Base-by-base conservation (phyloP, 2,113 vertebrate species). In the Nothobranchius furzeri region DNA sequence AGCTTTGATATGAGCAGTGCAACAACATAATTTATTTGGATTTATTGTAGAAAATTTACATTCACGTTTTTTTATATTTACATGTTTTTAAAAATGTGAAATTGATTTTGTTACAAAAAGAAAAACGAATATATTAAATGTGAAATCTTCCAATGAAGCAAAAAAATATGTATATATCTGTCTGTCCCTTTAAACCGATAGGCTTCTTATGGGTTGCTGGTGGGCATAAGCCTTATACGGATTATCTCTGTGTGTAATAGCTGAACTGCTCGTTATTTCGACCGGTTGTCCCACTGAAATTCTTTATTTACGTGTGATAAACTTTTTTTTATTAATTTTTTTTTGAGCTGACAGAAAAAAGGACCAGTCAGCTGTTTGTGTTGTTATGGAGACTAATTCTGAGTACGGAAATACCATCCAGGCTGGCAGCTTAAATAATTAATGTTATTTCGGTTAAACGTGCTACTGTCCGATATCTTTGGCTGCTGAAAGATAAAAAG, bases 381-480 rank as follows among this genome's bases (percentile, higher is more conserved):
- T 89, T 42, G 82, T 64, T 36, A 87, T 88, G 89, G 89, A 76
- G 58, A 89, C 65, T 13, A 2, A n/a, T 0, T 25, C 9, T 70
- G 89, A 87, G 57, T 84, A 87, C 78, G 83, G 88, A 90, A 87
- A 83, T 48, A 50, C 56, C 24, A 0, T 42, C 79, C 52, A 64
- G 54, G 60, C 55, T 0, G 3, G 13, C 43, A 73, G 69, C 45
- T 75, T 83, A 51, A 72, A 80, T 81, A 4, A 67, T 63, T 72
- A 12, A 83, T 71, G 69, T n/a, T 14, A 12, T 40, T 53, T 55
- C 42, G 60, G 36, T 46, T 63, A 7, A 65, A 67, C 30, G 13
- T 52, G 13, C 58, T 3, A 9, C 20, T 59, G 4, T 53, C 37
- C 6, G 37, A 40, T 55, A 6, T 37, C 4, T 50, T 20, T 17